Evolutionary conservation across 2,888 invertebrate species (phyloP), one percentile per base, ranked within the genome.

Genomic region (Hydrotaea cyrtoneurina): DNA sequence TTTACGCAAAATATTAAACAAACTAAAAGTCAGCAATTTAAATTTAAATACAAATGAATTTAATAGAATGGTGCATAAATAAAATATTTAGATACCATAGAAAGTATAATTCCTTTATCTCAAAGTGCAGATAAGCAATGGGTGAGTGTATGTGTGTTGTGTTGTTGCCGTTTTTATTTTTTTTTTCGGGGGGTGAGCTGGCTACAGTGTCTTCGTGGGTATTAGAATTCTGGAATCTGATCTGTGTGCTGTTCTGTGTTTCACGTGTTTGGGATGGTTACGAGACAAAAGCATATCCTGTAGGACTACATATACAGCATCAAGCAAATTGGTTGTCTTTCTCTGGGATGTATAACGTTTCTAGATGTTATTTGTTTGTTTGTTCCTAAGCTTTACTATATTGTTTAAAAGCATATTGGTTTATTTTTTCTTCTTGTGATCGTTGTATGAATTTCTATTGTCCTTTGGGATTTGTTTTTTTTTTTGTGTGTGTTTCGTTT

Each of bases 151-250:
- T 53, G 26, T 71, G 36, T 43, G 62, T 64, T 75, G 26, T 69
- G 43, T 75, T 66, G 55, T 31, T 75, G 64, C 36, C 11, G 23
- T 36, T 53, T 23, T 26, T 19, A 71, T n/a, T 39, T 76, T 64
- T 53, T 66, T 57, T 66, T 69, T 57, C 31, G 69, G 69, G 53
- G 13, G 46, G 4, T 5, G 36, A 53, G 15, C 43, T 59, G 55
- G 23, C 55, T 43, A 82, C 64, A 76, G 69, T 71, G 77, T 62
- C 78, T 74, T 78, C 73, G n/a, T 69, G 26, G 66, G 66, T 39
- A 21, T 62, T n/a, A n/a, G n/a, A n/a, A n/a, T n/a, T 62, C 66
- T 53, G 53, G 11, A 71, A 69, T 46, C 72, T 66, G 78, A 62
- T 64, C 31, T 53, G 39, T 53, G n/a, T 77, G 77, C 39, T 36